These are phyloP conservation scores for Tiliacea citrago DNA, from an alignment of 2,888 invertebrate species.

Conservation along the genomic window DNA sequence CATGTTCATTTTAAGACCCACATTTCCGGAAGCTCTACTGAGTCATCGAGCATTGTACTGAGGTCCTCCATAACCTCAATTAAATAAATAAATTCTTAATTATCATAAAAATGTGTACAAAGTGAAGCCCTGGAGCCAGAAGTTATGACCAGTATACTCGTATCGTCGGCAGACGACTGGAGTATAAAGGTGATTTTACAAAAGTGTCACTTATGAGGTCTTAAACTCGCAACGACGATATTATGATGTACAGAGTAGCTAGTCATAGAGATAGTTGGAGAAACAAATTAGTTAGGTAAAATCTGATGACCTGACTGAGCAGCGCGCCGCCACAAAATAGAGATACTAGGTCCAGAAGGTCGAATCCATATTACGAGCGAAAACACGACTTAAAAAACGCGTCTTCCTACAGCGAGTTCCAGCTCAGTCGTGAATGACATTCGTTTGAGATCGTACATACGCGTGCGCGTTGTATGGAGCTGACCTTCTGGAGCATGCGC, in stretches of 20 bases:
- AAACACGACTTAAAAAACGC: neutral
- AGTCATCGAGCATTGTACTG: no score
- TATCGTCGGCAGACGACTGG: no score
- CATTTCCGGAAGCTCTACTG: no score
- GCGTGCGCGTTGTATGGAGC: neutral
- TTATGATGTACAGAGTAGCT: constrained; percentile 59
- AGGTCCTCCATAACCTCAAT: no score
- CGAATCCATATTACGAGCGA: neutral
- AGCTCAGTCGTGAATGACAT: neutral
- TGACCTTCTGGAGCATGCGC: neutral
- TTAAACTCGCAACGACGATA: neutral
- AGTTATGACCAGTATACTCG: no score
- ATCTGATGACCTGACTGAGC: constrained; percentile 11
- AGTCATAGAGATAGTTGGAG: constrained; percentile 51
- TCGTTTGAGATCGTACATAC: no score
- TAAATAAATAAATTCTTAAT: no score
- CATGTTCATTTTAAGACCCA: no score
- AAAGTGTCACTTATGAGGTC: no score
- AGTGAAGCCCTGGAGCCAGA: no score
- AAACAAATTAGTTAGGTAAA: constrained; percentile 1
- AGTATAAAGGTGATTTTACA: no score
- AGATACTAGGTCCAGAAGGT: neutral
- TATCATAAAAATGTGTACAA: no score
- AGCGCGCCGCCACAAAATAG: constrained; percentile 6
- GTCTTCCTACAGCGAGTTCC: neutral